Conservation (phyloP, 2,888 invertebrate genomes). For the Drosophila histrio region DNA sequence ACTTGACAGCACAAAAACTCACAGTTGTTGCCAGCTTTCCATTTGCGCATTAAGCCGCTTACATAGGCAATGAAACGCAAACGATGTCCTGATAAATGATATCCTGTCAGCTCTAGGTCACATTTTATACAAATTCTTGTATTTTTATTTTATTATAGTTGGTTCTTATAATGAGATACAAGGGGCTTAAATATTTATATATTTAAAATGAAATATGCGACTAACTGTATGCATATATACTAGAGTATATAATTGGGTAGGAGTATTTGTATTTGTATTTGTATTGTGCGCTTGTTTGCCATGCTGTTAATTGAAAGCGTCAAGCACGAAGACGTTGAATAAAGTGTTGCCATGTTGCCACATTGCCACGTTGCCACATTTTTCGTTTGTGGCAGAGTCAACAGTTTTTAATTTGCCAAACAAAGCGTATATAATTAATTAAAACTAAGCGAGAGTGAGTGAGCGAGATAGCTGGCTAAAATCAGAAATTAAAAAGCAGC, state of each 20-base stretch:
- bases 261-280: conserved; percentile 9
- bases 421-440: conserved; percentile 74
- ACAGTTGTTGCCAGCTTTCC: conserved; percentile 36
- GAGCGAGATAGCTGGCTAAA: conserved; percentile 1
- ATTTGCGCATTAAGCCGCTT: conserved; percentile 63
- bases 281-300: conserved; percentile 22
- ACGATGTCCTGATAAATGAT: conserved; percentile 15
- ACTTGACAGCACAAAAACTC: conserved; percentile 38
- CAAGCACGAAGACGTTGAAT: conserved; percentile 1
- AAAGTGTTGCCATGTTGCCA: conserved; percentile 29
- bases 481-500: conserved; percentile 71
- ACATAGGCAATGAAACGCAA: conserved; percentile 38
- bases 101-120: not conserved
- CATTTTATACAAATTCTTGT: too few species aligned
- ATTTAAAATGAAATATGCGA: too few species aligned
- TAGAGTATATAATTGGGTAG: conserved; percentile 2
- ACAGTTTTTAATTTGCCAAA: conserved; percentile 77
- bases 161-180: too few species aligned
- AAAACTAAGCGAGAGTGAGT: conserved; percentile 49
- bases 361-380: conserved; percentile 35
- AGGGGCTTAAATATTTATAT: too few species aligned
- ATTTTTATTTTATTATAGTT: too few species aligned
- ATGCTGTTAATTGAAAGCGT: conserved; percentile 61
- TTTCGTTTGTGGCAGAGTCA: conserved; percentile 62
- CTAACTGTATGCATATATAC: not conserved